phyloP scores from a whole-genome alignment of 2,888 invertebrate species.

The Lamellibrachia columna region DNA sequence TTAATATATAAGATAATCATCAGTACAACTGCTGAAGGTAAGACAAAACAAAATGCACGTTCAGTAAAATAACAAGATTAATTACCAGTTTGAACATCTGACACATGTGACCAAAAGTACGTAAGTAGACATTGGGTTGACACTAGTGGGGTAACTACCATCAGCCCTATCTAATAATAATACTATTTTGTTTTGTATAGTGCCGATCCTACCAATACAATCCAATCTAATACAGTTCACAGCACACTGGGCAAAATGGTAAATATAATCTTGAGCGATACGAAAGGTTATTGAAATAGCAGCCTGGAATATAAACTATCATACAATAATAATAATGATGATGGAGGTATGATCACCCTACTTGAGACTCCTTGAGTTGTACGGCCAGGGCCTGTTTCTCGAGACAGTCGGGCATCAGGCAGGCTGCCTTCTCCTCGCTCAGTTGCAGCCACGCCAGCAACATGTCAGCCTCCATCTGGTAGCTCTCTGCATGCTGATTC shows the following conservation, averaged over 20 bases:
- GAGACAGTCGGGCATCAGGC: conserved; percentile 77
- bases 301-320: too few relatives aligned
- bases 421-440: conserved; percentile 84
- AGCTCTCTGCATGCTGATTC: conserved; percentile 76
- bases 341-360: conserved; percentile 26
- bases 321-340: too few relatives aligned
- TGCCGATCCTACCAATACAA: not conserved
- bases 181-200: not conserved
- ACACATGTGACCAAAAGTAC: not conserved
- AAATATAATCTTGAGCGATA: too few relatives aligned
- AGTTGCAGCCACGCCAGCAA: conserved; percentile 78
- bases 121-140: too few relatives aligned
- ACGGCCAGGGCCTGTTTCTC: conserved; percentile 81
- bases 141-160: not conserved
- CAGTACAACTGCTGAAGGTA: not conserved
- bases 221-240: too few relatives aligned
- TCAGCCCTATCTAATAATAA: not conserved
- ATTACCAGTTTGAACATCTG: not conserved
- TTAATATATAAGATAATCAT: too few relatives aligned
- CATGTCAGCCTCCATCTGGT: conserved; percentile 81
- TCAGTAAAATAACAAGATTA: not conserved
- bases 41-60: not conserved
- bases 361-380: conserved; percentile 86
- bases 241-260: too few relatives aligned
- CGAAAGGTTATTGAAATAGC: too few relatives aligned